Evolutionary conservation across 2,797 vertebrate genomes (phyloP).

Genomic region (Paratrypauchen microcephalus): DNA sequence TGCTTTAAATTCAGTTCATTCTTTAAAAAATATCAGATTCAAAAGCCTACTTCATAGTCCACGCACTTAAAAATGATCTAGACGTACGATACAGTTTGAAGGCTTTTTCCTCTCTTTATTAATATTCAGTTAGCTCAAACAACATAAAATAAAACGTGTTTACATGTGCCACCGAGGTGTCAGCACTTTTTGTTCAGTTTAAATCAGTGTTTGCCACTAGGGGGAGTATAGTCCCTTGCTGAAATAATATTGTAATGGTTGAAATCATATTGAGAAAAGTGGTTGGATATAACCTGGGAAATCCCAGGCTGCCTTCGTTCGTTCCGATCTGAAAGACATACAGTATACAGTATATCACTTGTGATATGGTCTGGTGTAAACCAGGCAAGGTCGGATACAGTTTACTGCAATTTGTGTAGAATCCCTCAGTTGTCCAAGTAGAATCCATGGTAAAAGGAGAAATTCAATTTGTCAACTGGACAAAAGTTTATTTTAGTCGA

Average conservation of each 20-base stretch:
- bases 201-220: constrained; percentile 10
- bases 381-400: no score
- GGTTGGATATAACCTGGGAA: no score
- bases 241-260: no score
- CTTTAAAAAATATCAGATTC: background rate
- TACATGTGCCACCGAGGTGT: constrained; percentile 27
- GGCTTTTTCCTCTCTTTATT: constrained; percentile 34
- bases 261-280: background rate
- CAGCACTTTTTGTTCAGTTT: background rate
- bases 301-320: no score
- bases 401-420: no score
- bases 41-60: background rate
- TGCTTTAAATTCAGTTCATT: background rate
- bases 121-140: constrained; percentile 29
- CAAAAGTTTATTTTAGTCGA: no score
- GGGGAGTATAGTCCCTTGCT: constrained; percentile 5
- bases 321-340: no score
- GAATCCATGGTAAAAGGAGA: no score
- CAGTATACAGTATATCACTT: no score
- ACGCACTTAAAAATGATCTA: background rate
- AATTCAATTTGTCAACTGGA: no score
- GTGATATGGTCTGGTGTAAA: no score
- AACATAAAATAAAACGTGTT: constrained; percentile 58
- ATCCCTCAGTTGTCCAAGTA: no score
- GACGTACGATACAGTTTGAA: constrained; percentile 20